Base-by-base conservation (phyloP, 23 tunicate genomes). In the Trididemnum nubilum region DNA sequence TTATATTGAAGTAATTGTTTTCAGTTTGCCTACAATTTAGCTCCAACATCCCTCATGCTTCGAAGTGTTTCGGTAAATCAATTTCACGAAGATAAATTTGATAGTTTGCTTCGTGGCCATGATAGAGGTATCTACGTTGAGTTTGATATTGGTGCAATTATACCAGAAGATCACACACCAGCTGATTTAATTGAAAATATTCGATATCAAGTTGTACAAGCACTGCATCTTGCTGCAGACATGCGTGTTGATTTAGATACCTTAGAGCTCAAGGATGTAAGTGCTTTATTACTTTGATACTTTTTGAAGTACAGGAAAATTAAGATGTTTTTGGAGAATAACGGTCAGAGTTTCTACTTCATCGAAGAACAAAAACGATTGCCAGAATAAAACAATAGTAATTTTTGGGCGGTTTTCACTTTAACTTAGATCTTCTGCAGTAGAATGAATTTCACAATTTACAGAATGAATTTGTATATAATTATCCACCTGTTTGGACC, bases 81-180 rank as follows among this genome's bases (percentile, higher is more conserved):
- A 5, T 33, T 83, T 35, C 36, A 76, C 9, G 61, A 60, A 59
- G 81, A 83, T 36, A 35, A 73, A 73, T 32, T 83, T 34, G 72
- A 59, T 57, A 72, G 66, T 3, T 61, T 83, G 60, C 31, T 83
- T 59, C 61, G 61, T 30, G 71, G 25, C 1, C 12, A 29, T 26
- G 61, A 83, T 73, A 34, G 50, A 30, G 72, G 85, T 23, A 38
- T 65, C 57, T 12, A 35, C 9, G 76, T 70, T 70, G 15, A 36
- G 3, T 70, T 70, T 70, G 44, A 70, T 26, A 33, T 70, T 70
- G 76, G 7, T 5, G 44, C 26, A 7, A n/a, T 12, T 26, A 19
- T 33, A 3, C 39, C 44, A 5, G 2, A 15, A 2, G 19, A 35
- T 28, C 9, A 7, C 15, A 26, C 22, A 2, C 28, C 7, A 7